Evolutionary conservation across 1,140 invertebrate genomes (phyloP), one percentile per base, ranked within the genome.

Genomic region (Orchesella cincta): DNA sequence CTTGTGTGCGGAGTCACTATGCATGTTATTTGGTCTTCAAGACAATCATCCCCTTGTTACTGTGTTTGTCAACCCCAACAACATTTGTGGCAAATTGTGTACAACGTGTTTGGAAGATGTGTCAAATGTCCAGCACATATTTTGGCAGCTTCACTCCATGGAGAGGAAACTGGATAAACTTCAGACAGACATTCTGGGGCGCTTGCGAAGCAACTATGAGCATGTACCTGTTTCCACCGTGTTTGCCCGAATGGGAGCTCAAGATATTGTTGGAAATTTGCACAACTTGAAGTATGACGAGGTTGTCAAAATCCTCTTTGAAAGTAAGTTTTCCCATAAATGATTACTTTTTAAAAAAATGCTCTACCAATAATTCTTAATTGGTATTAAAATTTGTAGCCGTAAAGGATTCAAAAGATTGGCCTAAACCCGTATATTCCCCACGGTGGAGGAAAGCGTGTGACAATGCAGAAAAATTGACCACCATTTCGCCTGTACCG

Each of bases 281-380:
- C 52, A 14, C 14, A 14, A 14, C 31, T n/a, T 67, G 2, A 29
- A 3, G 28, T 67, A 67, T 67, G 62, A 67, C 12, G 62, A 67
- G 5, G n/a, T 67, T 33, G 62, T 67, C 31, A 67, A 67, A n/a
- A 67, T 67, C 14, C 14, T 67, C 2, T 67, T 67, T 33, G 62
- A 67, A 67, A 23, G 62, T 67, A 31, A 31, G 29, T 12, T 46
- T 46, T 46, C 39, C 39, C 39, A 46, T 46, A 67, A 67, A 31
- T 31, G 23, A 16, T 62, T 62, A 62, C 8, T 62, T 62, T 16
- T 62, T 62, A 14, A 62, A 28, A 5, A 28, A 28, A 28, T 62
- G 8, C 23, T 62, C 14, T 57, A 14, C 26, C 26, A 16, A 57
- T 18, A 57, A n/a, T 67, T 67, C 26, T 12, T 67, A 31, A 29